These are phyloP conservation scores for Muscidifurax raptorellus DNA, from an alignment of 1,140 invertebrate genomes.

Conservation along the genomic window DNA sequence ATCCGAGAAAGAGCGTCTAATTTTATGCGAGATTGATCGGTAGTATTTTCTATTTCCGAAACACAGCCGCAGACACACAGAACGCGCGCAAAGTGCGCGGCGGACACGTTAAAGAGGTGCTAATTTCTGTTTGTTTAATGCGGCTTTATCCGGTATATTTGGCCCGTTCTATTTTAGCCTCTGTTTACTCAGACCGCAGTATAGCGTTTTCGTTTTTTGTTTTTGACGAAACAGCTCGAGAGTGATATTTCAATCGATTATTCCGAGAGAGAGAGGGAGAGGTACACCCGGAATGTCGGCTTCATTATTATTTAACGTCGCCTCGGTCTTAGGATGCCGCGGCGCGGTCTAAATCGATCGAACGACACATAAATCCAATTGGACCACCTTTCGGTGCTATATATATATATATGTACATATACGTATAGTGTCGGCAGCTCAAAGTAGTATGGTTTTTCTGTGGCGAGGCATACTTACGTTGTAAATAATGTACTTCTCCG, in stretches of 20 bases:
- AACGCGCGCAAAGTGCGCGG: background rate
- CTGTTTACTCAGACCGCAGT: background rate
- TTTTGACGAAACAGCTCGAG: background rate
- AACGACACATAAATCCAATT: conserved; percentile 1
- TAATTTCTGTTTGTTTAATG: conserved; percentile 28
- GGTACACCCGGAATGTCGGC: background rate
- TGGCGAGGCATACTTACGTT: conserved; percentile 82
- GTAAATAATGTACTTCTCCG: conserved; percentile 97
- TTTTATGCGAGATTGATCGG: conserved; percentile 41
- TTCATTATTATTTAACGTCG: background rate
- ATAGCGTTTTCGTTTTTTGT: background rate
- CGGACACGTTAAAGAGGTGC: conserved; percentile 13
- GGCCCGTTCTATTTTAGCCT: background rate
- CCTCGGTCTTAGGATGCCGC: too few species aligned
- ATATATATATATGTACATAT: background rate
- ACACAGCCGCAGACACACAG: background rate
- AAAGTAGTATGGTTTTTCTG: conserved; percentile 30
- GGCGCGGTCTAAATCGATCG: background rate
- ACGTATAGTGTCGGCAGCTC: background rate
- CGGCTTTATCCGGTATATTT: background rate
- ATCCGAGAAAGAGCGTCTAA: conserved; percentile 13
- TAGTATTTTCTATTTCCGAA: conserved; percentile 9
- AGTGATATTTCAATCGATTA: background rate
- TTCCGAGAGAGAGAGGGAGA: too few species aligned
- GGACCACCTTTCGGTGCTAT: background rate